Conservation (phyloP, 2,888 invertebrate species). For the Hoplodrina ambigua region DNA sequence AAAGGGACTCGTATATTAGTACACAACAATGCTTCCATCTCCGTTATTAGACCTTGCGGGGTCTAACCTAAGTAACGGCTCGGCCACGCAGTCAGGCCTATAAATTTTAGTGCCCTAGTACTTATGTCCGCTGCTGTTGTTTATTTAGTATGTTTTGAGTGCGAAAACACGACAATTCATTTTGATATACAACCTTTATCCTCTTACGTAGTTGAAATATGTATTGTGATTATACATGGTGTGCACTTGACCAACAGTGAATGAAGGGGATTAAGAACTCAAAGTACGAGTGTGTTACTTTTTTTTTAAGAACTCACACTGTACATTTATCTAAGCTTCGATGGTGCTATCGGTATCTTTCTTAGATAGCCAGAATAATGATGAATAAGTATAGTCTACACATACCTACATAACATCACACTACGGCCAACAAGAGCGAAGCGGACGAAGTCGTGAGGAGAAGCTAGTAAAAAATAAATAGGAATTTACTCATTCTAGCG, state of each 20-base stretch:
- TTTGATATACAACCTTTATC: conserved; percentile 43
- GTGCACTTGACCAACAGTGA: background rate
- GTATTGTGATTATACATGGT: conserved; percentile 6
- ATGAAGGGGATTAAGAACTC: background rate
- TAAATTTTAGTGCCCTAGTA: conserved; percentile 53
- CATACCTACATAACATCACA: no score
- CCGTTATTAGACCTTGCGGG: conserved; percentile 44
- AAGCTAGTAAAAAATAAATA: no score
- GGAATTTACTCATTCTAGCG: background rate
- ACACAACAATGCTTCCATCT: conserved; percentile 45
- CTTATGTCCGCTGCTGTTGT: conserved; percentile 47
- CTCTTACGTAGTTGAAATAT: conserved; percentile 35
- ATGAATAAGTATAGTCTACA: no score
- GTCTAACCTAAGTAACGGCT: conserved; percentile 39
- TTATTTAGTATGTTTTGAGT: conserved; percentile 49
- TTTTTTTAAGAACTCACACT: background rate
- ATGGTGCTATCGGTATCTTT: no score
- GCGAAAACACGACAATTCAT: conserved; percentile 53
- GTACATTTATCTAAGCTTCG: no score
- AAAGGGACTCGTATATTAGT: conserved; percentile 49
- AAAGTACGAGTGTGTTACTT: background rate
- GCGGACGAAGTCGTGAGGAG: no score
- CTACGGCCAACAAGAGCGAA: no score
- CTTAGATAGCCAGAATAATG: no score
- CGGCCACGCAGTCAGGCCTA: conserved; percentile 37